Base-by-base conservation (phyloP, 2,797 vertebrate genomes). In the Tokudaia tokunoshimensis region DNA sequence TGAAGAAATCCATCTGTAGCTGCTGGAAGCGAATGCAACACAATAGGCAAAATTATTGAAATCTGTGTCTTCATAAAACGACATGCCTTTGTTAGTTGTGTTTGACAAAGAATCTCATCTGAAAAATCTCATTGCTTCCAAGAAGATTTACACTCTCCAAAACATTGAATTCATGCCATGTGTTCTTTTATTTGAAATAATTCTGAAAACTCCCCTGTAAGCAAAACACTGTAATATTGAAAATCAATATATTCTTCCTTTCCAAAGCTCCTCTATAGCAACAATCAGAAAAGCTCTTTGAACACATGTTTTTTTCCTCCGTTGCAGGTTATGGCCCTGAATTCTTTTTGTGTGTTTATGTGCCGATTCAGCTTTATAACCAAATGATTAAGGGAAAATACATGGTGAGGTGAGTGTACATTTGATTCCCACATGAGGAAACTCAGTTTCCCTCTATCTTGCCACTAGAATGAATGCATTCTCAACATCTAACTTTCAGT, bases 1-100 rank as follows among this genome's bases (percentile, higher is more conserved):
- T 98, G 93, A 87, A 93, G 70, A 97, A 97, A 98, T 76, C 0
- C 0, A 97, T 96, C 98, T 97, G 81, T 94, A 98, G 85, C 50
- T 55, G 94, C 59, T 82, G 89, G 96, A 95, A 92, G 57, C 94
- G 86, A 89, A 97, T 83, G 61, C n/a, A 87, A 81, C 29, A 57
- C 0, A 20, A 94, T 70, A 94, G 70, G 93, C 20, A 92, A 96
- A 94, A 97, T 96, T 83, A 97, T 75, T 97, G 92, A 97, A 97
- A 93, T 84, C n/a, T 80, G 37, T 83, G 13, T 79, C 41, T 83
- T 89, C 87, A 57, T 90, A 34, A 97, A 95, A 93, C 81, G 70
- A 47, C 59, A n/a, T 59, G 83, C 74, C 92, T 97, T 44, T 95
- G 29, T 97, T 85, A 98, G 96, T 74, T 97, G 61, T 93, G 74